These are phyloP conservation scores for Philhelius pedissequus DNA, from an alignment of 2,888 invertebrate genomes.

Conservation along the genomic window DNA sequence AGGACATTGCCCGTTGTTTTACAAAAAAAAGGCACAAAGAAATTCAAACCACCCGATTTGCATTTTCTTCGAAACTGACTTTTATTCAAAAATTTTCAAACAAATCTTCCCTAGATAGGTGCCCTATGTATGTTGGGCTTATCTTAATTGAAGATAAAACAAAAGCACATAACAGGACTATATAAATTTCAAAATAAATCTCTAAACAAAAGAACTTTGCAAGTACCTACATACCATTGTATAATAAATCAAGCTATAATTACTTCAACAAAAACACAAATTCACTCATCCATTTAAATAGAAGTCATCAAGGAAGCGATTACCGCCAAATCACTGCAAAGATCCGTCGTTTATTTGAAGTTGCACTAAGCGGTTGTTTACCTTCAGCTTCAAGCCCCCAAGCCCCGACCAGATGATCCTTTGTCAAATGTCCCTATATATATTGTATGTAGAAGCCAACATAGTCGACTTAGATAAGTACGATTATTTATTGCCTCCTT, in stretches of 20 bases:
- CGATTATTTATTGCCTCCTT: constrained; percentile 56
- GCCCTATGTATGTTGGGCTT: not conserved
- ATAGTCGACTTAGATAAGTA: constrained; percentile 42
- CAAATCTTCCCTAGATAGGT: not conserved
- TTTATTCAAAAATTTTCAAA: not conserved
- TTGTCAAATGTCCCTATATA: constrained; percentile 30
- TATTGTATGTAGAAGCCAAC: not conserved
- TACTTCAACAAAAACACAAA: constrained; percentile 13
- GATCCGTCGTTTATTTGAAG: constrained; percentile 8
- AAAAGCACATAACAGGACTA: not conserved
- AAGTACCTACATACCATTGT: not conserved
- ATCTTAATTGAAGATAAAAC: not conserved
- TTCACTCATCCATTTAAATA: constrained; percentile 17
- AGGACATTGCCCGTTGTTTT: not conserved
- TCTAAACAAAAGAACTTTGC: not conserved
- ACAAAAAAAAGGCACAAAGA: not conserved
- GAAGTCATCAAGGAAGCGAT: constrained; percentile 9
- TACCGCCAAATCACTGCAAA: constrained; percentile 13
- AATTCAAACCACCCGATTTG: not conserved
- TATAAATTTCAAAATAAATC: not conserved
- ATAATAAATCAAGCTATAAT: constrained; percentile 11
- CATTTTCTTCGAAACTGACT: not conserved
- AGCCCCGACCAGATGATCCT: constrained; percentile 40
- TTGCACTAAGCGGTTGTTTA: constrained; percentile 50
- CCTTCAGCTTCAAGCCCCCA: too few species aligned